These are phyloP conservation scores for Thymelicus lineola DNA, from an alignment of 2,888 invertebrate genomes.

Conservation along the genomic window DNA sequence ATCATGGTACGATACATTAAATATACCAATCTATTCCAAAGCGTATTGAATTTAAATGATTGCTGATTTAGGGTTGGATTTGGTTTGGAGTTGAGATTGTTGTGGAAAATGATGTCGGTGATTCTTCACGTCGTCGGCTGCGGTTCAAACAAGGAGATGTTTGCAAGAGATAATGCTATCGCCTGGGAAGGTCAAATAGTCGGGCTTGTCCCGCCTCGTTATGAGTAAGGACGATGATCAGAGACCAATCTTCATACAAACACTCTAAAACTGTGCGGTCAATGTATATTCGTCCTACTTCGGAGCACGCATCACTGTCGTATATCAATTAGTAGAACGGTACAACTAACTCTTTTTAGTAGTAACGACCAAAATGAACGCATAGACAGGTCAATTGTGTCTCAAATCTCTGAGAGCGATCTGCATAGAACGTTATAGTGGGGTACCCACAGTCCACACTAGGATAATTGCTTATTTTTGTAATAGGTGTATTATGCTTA, in stretches of 20 bases:
- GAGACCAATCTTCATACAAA: background rate
- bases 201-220: constrained; percentile 65
- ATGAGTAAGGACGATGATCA: background rate
- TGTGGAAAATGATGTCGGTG: constrained; percentile 12
- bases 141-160: constrained; percentile 80
- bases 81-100: constrained; percentile 25
- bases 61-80: constrained; percentile 35
- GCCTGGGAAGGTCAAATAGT: constrained; percentile 83
- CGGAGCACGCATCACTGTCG: too few relatives aligned
- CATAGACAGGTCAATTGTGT: too few relatives aligned
- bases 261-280: background rate
- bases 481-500: too few relatives aligned
- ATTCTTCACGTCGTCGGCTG: constrained; percentile 59
- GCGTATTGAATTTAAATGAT: constrained; percentile 10
- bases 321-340: too few relatives aligned
- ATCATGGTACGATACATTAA: constrained; percentile 46
- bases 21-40: constrained; percentile 39
- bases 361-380: too few relatives aligned
- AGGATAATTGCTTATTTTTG: too few relatives aligned
- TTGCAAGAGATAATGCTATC: constrained; percentile 82
- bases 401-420: too few relatives aligned
- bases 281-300: too few relatives aligned
- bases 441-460: too few relatives aligned
- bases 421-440: too few relatives aligned
- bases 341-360: too few relatives aligned